These are phyloP conservation scores for Fabriciana adippe DNA, from an alignment of 2,888 invertebrate genomes.

Conservation along the genomic window DNA sequence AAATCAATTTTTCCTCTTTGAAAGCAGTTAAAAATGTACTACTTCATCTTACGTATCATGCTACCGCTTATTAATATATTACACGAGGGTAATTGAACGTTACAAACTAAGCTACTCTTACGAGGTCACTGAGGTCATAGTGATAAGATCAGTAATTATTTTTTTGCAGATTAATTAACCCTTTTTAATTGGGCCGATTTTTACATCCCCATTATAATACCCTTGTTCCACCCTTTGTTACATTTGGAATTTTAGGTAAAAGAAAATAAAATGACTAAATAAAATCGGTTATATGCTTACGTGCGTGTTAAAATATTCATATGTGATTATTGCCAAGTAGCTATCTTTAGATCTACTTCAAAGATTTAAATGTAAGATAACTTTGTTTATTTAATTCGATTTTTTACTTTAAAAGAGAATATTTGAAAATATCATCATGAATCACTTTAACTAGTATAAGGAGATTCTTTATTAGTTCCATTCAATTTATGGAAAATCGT, in stretches of 20 bases:
- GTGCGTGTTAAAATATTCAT: background rate
- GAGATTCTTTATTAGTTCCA: too few relatives aligned
- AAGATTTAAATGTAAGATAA: too few relatives aligned
- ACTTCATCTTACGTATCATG: background rate
- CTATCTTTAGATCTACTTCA: too few relatives aligned
- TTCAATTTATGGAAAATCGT: too few relatives aligned
- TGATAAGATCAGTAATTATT: conserved; percentile 40
- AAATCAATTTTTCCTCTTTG: background rate
- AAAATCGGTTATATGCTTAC: conserved; percentile 20
- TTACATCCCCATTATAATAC: conserved; percentile 44
- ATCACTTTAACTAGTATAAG: too few relatives aligned
- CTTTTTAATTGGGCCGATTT: conserved; percentile 46
- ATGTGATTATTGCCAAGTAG: too few relatives aligned
- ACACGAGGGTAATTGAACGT: background rate
- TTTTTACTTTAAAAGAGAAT: too few relatives aligned
- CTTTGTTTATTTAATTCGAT: too few relatives aligned
- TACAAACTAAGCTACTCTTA: conserved; percentile 18
- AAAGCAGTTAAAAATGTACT: background rate
- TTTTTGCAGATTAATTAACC: conserved; percentile 41
- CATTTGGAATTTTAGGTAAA: conserved; percentile 20
- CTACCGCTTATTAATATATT: background rate
- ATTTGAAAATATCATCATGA: too few relatives aligned
- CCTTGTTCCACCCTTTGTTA: conserved; percentile 33
- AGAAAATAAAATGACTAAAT: conserved; percentile 30
- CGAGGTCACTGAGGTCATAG: conserved; percentile 15